Base-by-base conservation (phyloP, 2,888 invertebrate genomes). In the Matsumyia berberina region DNA sequence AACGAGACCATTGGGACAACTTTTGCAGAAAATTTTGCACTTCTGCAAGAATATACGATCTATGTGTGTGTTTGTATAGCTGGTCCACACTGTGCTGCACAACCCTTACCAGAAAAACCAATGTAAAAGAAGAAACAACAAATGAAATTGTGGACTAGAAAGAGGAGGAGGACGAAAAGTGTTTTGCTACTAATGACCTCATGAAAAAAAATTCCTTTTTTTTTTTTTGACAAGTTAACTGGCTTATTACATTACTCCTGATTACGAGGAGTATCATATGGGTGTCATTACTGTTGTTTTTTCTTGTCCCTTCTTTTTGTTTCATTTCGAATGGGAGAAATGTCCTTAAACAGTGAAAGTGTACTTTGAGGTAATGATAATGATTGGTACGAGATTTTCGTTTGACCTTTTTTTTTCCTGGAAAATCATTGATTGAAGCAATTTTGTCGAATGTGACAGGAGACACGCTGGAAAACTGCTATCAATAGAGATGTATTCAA, bases 1-100 rank as follows among this genome's bases (percentile, higher is more conserved):
- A 85, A 80, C 80, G 62, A 76, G 74, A 85, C 85, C 79, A 80
- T 74, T 74, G 85, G 80, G 85, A 85, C 62, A 66, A 57, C 55
- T 51, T 67, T 64, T 78, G 53, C 51, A 57, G 31, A 74, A 24
- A 73, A 11, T 39, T 46, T n/a, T 55, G 55, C 58, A 64, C 62
- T 57, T 69, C 58, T 60, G 57, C 64, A 60, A 62, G 19, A 39
- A 35, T 64, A 15, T 24, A 15, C 29, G 9, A 7, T 64, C 5
- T 46, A 17, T 49, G 42, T 62, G 8, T 53, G 42, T 17, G 53
- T 69, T 37, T 12, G 8, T 51, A 9, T 51, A 42, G 51, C 31
- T 80, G 60, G 67, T 74, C 60, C 81, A 70, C 17, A 42, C 29
- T 58, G 33, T n/a, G n/a, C n/a, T n/a, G n/a, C n/a, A n/a, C 64